A percentile compares a stretch with the other conserved stretches of the same genome.
Conservation (phyloP, 2,888 invertebrate genomes). For the Pseudococcus longispinus region DNA sequence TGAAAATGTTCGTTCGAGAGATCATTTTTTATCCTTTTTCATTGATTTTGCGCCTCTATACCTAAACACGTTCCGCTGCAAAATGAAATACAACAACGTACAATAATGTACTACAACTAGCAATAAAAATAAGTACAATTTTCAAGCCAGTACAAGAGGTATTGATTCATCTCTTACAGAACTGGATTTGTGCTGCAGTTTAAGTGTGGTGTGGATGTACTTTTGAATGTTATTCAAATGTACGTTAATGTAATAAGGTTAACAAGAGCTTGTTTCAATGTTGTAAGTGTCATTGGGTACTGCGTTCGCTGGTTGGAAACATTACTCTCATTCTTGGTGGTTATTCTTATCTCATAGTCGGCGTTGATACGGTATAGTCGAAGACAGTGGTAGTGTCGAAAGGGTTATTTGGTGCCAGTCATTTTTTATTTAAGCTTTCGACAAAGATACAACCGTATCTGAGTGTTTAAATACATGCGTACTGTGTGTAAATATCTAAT, state of each 20-base stretch:
- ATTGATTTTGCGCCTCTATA: too few species aligned
- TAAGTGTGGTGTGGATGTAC: neutral
- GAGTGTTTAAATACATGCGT: neutral
- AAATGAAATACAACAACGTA: neutral
- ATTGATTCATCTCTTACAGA: neutral
- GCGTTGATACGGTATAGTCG: neutral
- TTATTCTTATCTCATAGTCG: constrained; percentile 8
- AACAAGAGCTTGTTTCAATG: neutral
- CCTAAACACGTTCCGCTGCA: neutral
- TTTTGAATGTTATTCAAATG: constrained; percentile 35
- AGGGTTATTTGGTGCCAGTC: neutral
- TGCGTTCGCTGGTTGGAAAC: neutral
- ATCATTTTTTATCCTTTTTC: too few species aligned
- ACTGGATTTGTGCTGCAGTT: neutral
- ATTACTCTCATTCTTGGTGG: constrained; percentile 22
- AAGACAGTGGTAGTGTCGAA: neutral
- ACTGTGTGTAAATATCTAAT: neutral
- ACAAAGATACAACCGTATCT: neutral
- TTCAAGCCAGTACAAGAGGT: neutral
- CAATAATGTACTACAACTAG: too few species aligned
- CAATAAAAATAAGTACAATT: neutral
- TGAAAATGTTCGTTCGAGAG: too few species aligned
- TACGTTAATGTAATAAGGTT: neutral
- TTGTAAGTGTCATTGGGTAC: constrained; percentile 32
- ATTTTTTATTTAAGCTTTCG: neutral